Conservation (phyloP, 2,797 vertebrate genomes). For the Protosalanx chinensis region DNA sequence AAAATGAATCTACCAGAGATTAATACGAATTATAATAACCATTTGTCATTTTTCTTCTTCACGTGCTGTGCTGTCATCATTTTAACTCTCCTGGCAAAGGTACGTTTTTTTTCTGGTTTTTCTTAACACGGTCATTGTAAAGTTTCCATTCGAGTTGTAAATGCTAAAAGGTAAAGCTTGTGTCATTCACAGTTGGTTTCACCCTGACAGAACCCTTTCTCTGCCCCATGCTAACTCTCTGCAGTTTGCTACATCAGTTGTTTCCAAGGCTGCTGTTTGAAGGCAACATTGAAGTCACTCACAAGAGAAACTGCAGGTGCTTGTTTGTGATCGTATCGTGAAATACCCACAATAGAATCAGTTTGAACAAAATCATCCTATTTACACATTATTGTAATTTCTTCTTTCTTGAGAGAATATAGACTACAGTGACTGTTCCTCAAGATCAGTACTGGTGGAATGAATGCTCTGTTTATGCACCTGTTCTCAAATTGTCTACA, state of each 20-base stretch:
- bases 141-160: background rate
- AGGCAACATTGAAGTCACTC: conserved; percentile 32
- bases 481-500: background rate
- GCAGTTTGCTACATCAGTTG: conserved; percentile 16
- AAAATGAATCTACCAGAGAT: conserved; percentile 11
- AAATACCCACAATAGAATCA: conserved; percentile 13
- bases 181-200: background rate
- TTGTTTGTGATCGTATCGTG: conserved; percentile 22
- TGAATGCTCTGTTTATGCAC: background rate
- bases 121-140: background rate
- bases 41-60: background rate
- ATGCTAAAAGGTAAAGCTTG: background rate
- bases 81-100: background rate
- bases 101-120: background rate
- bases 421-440: background rate
- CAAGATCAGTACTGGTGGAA: background rate
- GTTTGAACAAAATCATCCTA: no score
- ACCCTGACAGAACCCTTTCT: background rate
- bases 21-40: background rate
- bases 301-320: conserved; percentile 15
- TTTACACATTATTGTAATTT: background rate
- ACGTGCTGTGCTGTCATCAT: background rate
- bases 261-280: conserved; percentile 17
- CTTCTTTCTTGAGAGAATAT: background rate
- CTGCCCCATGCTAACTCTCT: conserved; percentile 11